phyloP scores from a whole-genome alignment of 1,140 invertebrate species.

The Drosophila baimaii region DNA sequence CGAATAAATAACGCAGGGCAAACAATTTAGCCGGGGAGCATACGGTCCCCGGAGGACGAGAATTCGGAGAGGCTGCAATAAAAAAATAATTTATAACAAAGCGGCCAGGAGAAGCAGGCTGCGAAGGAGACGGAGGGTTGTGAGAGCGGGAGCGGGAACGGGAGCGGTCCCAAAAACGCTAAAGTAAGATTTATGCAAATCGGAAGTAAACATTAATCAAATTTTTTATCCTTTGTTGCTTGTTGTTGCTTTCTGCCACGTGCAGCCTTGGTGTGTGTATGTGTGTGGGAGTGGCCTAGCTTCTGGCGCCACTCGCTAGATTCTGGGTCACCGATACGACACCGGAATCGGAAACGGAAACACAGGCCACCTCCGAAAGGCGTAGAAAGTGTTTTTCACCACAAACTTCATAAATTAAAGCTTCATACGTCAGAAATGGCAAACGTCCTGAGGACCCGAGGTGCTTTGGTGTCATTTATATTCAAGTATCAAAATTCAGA shows the following conservation, averaged over 20 bases:
- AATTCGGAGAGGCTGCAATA: constrained; percentile 57
- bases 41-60: constrained; percentile 29
- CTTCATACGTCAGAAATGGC: constrained; percentile 72
- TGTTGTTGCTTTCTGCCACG: constrained; percentile 31
- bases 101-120: constrained; percentile 15
- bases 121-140: too few relatives aligned
- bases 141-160: too few relatives aligned
- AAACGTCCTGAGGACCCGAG: constrained; percentile 1
- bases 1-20: constrained; percentile 60
- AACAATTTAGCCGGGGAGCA: constrained; percentile 61
- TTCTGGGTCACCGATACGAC: constrained; percentile 65
- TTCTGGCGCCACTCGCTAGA: constrained; percentile 64
- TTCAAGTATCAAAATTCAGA: constrained; percentile 62
- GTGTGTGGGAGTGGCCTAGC: constrained; percentile 46
- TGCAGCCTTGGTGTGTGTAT: constrained; percentile 34
- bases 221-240: constrained; percentile 60
- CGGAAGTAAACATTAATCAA: constrained; percentile 84
- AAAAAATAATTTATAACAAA: constrained; percentile 81
- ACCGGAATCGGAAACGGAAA: constrained; percentile 42
- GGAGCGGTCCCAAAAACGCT: constrained; percentile 58
- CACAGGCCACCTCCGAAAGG: constrained; percentile 36
- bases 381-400: constrained; percentile 37
- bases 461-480: constrained; percentile 62
- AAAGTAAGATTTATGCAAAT: constrained; percentile 84
- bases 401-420: constrained; percentile 77